These are phyloP conservation scores for Micronisus gabar DNA, from an alignment of 2,113 vertebrate genomes.

Conservation along the genomic window DNA sequence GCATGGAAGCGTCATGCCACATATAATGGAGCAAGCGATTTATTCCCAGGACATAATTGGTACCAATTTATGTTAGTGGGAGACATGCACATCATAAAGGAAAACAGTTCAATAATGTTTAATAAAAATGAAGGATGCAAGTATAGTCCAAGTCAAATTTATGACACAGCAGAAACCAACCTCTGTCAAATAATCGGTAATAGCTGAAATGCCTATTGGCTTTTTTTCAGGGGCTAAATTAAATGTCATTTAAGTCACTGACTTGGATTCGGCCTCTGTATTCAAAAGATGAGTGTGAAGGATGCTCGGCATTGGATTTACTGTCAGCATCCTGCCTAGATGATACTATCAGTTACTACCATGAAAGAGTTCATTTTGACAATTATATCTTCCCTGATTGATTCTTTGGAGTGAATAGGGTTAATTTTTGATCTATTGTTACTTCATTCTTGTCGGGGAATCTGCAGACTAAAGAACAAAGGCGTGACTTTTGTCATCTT, in stretches of 20 bases:
- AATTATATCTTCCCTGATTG: neutral
- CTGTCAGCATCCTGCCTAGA: neutral
- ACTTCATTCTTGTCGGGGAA: neutral
- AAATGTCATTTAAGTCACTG: neutral
- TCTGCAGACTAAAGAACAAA: neutral
- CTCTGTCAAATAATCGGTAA: neutral
- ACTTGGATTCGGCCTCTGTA: neutral
- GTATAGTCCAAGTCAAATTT: neutral
- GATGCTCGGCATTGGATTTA: neutral
- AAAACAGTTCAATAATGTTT: neutral
- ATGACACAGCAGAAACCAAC: neutral
- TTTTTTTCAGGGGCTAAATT: neutral
- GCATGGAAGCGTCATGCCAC: neutral
- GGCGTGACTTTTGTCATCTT: neutral
- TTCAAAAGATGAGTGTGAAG: neutral
- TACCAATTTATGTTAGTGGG: neutral
- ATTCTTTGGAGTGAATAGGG: neutral
- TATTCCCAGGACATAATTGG: neutral
- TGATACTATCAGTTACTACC: neutral
- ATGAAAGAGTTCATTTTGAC: neutral
- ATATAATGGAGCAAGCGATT: neutral
- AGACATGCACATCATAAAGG: neutral
- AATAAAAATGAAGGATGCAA: neutral
- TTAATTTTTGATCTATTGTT: neutral
- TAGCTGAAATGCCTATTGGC: neutral